Evolutionary conservation across 1,140 invertebrate species (phyloP), one percentile per base, ranked within the genome.

Genomic region (Drosophila seguyi): DNA sequence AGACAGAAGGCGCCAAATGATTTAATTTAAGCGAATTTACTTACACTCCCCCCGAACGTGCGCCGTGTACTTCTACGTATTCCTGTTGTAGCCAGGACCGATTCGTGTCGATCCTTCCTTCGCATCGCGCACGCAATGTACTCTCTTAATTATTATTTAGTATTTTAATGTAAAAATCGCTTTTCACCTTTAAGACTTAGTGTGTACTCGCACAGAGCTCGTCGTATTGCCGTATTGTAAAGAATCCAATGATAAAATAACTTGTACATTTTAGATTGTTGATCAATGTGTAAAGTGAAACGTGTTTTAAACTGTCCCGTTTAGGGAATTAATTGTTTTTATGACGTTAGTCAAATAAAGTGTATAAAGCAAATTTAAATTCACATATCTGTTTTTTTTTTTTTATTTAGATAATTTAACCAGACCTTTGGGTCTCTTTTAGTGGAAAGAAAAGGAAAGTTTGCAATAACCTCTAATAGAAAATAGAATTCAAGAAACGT

Each of bases 121-220:
- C 14, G n/a, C n/a, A 39, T 41, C 22, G 42, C 27, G 38, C 45
- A 39, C 67, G 84, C 76, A 80, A 81, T 67, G 44, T 81, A 88
- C 84, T 88, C 84, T 88, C 84, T 88, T 90, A 81, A 80, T 88
- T 88, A 88, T 90, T 88, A 88, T 88, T 88, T 88, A 88, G 84
- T 88, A 75, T 88, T 80, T 88, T 84, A 88, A 59, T 20, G 38
- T 50, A 50, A 41, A 57, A 63, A 79, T 81, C 34, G 34, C 52
- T 55, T 55, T 86, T 72, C 78, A 79, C 44, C 48, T 81, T 63
- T 81, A 86, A 66, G 67, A 60, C 77, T 80, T 62, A 63, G 39
- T 69, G 66, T 69, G 29, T 52, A 20, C 6, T 20, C 1, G 42
- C n/a, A 72, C 52, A 38, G 67, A 53, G 36, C 72, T 75, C 60